phyloP scores from a whole-genome alignment of 2,113 vertebrate species.

The Heterotis niloticus region DNA sequence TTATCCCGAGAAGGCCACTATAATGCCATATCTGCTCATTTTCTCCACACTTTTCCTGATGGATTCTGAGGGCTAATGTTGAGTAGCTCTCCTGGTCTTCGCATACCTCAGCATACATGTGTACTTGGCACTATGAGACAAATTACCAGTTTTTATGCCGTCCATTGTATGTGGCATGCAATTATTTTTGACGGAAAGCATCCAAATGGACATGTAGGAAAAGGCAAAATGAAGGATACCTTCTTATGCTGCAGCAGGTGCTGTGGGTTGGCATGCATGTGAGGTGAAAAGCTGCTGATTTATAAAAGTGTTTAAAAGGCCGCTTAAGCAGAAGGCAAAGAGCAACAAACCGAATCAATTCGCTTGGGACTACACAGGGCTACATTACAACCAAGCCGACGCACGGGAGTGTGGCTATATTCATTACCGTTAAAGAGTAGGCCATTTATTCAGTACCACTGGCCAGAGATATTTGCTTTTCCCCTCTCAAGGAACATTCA shows the following conservation, averaged over 20 bases:
- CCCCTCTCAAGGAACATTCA: constrained; percentile 21
- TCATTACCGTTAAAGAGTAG: constrained; percentile 19
- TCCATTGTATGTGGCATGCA: neutral
- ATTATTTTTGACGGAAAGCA: neutral
- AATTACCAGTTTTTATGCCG: no score
- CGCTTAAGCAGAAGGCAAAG: constrained; percentile 13
- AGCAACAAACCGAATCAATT: constrained; percentile 14
- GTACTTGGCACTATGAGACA: neutral
- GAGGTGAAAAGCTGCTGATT: constrained; percentile 1
- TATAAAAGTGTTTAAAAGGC: constrained; percentile 14
- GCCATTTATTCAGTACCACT: constrained; percentile 22
- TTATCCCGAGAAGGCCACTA: neutral
- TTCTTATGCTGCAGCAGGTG: neutral
- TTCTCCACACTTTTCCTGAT: neutral
- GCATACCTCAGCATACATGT: neutral
- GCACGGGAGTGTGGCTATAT: neutral
- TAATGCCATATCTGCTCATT: neutral
- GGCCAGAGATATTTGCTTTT: constrained; percentile 29
- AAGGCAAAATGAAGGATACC: neutral
- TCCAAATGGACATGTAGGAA: neutral
- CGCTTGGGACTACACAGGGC: neutral
- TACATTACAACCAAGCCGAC: neutral
- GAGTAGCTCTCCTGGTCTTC: neutral
- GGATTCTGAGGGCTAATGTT: neutral
- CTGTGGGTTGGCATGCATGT: neutral